phyloP scores from a whole-genome alignment of 2,797 vertebrate genomes.

The Rhabdomys pumilio region DNA sequence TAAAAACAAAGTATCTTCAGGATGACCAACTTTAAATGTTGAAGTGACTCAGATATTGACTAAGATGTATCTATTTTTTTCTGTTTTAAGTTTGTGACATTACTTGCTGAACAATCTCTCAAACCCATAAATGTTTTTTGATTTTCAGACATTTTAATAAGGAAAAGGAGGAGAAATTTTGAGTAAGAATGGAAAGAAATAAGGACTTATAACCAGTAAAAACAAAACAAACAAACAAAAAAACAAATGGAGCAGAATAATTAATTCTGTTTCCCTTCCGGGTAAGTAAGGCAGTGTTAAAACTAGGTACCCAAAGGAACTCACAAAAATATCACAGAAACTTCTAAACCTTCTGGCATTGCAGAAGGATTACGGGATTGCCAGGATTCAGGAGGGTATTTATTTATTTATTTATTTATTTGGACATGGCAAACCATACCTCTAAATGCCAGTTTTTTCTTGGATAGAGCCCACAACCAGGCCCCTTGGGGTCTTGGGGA shows the following conservation, averaged over 20 bases:
- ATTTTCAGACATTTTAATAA: constrained; percentile 46
- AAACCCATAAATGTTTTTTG: background rate
- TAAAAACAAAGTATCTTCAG: constrained; percentile 17
- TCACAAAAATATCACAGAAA: background rate
- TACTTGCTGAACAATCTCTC: background rate
- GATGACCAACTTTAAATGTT: constrained; percentile 6
- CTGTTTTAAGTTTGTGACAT: background rate
- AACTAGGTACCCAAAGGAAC: background rate
- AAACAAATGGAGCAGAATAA: background rate
- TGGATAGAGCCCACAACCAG: background rate
- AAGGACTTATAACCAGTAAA: constrained; percentile 14
- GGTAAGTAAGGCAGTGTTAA: background rate
- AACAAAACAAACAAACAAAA: constrained; percentile 30
- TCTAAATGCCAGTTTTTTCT: constrained; percentile 26
- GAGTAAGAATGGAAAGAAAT: constrained; percentile 34
- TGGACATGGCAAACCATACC: background rate
- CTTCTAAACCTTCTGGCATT: constrained; percentile 50
- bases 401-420: background rate
- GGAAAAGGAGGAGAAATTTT: background rate
- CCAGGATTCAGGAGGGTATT: background rate
- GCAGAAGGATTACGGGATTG: constrained; percentile 31
- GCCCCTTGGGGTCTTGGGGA: constrained; percentile 56
- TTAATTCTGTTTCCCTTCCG: background rate
- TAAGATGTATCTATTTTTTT: background rate
- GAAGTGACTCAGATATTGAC: constrained; percentile 54